Evolutionary conservation across 2,113 vertebrate genomes (phyloP), one percentile per base, ranked within the genome.

Genomic region (Perognathus longimembris): DNA sequence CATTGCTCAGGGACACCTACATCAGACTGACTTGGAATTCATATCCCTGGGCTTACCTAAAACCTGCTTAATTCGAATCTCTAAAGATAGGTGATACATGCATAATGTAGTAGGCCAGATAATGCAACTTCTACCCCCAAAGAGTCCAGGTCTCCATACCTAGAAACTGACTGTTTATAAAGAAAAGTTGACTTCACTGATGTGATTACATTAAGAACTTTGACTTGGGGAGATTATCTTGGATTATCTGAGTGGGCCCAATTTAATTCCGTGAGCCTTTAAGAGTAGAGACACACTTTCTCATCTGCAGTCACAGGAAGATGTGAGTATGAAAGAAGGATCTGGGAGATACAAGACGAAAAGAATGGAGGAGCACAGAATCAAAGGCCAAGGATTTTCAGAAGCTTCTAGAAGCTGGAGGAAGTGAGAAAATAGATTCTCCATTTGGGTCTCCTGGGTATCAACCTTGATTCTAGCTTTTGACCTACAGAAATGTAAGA

Each of bases 21-120:
- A 4, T 36, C 20, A 24, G 28, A 32, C 22, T 0, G 22, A 82
- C 15, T 7, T 9, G 24, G 64, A 50, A 26, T 14, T n/a, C 18
- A 20, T 0, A 34, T 7, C 28, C 24, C 38, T 11, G 3, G 17
- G 71, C 36, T 67, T 24, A 1, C 2, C 38, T 8, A 11, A 34
- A 24, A 15, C 24, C 70, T 22, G n/a, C 6, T 15, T 17, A 15
- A 18, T 40, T 54, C 24, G n/a, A 1, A 24, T 10, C 21, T 70
- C 42, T 18, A 6, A 15, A 20, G 34, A 15, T 6, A 14, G 18
- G 28, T 34, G 26, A 54, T 17, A 5, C 22, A 0, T 0, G 1
- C 22, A 28, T 36, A 4, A 1, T 5, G 32, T 7, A 15, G 21
- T 7, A 14, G 32, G 45, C n/a, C 10, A 24, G 15, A 50, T 3